Percentiles rank a stretch among this genome's conserved stretches.
Conservation (phyloP, 2,797 vertebrate genomes). For the Coendou prehensilis region DNA sequence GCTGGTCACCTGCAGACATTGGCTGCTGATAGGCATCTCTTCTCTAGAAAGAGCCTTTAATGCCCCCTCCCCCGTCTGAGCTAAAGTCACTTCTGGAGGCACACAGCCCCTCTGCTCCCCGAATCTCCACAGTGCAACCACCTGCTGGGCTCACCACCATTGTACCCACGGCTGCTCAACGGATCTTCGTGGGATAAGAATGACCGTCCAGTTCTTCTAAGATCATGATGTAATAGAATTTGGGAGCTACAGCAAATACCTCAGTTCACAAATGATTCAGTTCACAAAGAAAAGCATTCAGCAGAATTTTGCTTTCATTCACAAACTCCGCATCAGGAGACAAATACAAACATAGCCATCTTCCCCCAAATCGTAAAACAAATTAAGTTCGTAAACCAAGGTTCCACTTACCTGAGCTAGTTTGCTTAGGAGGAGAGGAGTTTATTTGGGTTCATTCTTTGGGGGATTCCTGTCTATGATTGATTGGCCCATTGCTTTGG, state of each 20-base stretch:
- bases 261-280: neutral
- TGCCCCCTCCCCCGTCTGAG: neutral
- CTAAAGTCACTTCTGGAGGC: neutral
- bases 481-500: neutral
- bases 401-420: neutral
- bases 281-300: neutral
- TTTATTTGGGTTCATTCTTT: neutral
- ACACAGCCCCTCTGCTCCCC: neutral
- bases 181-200: neutral
- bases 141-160: neutral
- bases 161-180: neutral
- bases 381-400: neutral
- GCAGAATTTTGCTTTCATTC: neutral
- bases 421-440: neutral
- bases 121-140: rapidly evolving
- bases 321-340: neutral
- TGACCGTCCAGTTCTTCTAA: neutral
- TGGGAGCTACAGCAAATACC: neutral
- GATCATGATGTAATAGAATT: neutral
- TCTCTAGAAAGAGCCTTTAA: neutral
- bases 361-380: neutral
- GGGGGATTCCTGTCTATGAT: neutral
- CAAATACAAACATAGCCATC: neutral
- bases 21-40: neutral
- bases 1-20: neutral